Evolutionary conservation across 2,888 invertebrate species (phyloP), one percentile per base, ranked within the genome.

Genomic region (Muschampia plurimacula): DNA sequence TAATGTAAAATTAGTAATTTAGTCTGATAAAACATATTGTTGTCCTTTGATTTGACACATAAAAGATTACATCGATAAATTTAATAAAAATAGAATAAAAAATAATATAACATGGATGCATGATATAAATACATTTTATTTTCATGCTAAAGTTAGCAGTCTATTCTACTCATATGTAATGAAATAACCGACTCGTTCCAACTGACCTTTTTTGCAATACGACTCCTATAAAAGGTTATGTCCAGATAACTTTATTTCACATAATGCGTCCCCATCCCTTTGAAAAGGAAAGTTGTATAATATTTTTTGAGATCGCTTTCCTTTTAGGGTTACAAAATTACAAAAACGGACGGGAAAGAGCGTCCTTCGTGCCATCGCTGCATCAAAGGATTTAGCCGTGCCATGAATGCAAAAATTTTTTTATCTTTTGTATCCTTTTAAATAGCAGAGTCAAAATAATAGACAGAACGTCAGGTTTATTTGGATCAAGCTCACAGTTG

Each of bases 221-320:
- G 83, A 81, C 79, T 84, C 86, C 92, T 84, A 90, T 93, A 93
- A 93, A 93, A 91, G 92, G 92, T 83, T 85, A 87, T 86, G 90
- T 87, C 89, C 91, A 90, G 91, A 92, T 92, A 91, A 91, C 89
- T 92, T 93, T 93, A 92, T 93, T 89, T 89, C 87, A 87, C 86
- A 89, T 91, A 86, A 89, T 90, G 84, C 86, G 85, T 86, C 77
- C 84, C 86, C 85, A 88, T 90, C 91, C 89, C 89, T 93, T 93
- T 92, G 90, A 93, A 90, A 91, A 85, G 89, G 91, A 93, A 90
- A 92, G 92, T 89, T 89, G 89, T 89, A 86, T 86, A 86, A 87
- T 87, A 86, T 90, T 91, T 90, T 92, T 92, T 85, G 86, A 86
- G 87, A 89, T 87, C 87, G 85, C 79, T 82, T 84, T 86, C 92